Evolutionary conservation across 1,140 invertebrate species (phyloP).

Genomic region (Caenorhabditis latens): DNA sequence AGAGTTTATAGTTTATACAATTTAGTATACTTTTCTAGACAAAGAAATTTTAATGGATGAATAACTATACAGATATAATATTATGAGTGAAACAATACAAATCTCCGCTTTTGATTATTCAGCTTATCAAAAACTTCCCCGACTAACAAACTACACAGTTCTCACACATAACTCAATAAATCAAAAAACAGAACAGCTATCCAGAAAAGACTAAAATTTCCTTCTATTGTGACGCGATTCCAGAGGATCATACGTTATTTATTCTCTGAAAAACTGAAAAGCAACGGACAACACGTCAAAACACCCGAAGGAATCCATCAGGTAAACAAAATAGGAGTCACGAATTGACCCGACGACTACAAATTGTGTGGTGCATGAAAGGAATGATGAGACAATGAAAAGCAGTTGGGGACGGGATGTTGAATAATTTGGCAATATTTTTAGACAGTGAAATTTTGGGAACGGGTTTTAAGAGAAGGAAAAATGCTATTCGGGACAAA

Average conservation of each 20-base stretch:
- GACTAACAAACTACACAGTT: background rate
- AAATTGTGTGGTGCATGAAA: background rate
- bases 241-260: slow-evolving; percentile 32
- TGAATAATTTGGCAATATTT: too few relatives aligned
- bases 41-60: too few relatives aligned
- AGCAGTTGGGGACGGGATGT: too few relatives aligned
- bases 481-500: too few relatives aligned
- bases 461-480: too few relatives aligned
- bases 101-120: too few relatives aligned
- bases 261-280: background rate
- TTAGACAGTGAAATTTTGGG: too few relatives aligned
- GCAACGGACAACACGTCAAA: background rate
- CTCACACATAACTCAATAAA: background rate
- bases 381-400: background rate
- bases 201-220: background rate
- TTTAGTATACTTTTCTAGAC: too few relatives aligned
- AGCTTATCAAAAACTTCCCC: background rate
- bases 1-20: too few relatives aligned
- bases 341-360: background rate
- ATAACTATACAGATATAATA: too few relatives aligned
- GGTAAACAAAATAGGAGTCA: slow-evolving; percentile 36
- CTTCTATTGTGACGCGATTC: background rate
- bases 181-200: background rate
- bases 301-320: background rate
- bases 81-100: too few relatives aligned